These are phyloP conservation scores for Sandelia bainsii DNA, from an alignment of 2,797 vertebrate species.

Conservation along the genomic window DNA sequence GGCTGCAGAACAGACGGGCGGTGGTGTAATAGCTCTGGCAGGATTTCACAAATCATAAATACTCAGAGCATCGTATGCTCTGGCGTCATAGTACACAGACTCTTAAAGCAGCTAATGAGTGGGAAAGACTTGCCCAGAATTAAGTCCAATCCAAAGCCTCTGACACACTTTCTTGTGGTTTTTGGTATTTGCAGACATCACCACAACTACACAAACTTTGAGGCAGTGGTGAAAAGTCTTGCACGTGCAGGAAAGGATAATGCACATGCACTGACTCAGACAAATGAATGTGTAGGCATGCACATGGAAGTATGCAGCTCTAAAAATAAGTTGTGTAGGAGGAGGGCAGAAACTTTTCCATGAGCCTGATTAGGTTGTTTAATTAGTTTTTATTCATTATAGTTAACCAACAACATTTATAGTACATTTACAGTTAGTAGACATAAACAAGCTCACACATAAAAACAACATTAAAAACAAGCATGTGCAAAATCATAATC, in stretches of 20 bases:
- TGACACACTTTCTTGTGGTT: constrained; percentile 42
- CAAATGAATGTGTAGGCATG: constrained; percentile 10
- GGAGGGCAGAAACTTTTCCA: constrained; percentile 71
- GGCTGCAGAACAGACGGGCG: constrained; percentile 11
- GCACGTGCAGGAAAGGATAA: not conserved
- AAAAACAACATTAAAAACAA: not conserved
- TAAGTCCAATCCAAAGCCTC: constrained; percentile 29
- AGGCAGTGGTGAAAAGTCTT: constrained; percentile 24
- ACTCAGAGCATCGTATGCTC: constrained; percentile 22
- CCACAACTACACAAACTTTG: constrained; percentile 32
- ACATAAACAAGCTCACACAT: constrained; percentile 29
- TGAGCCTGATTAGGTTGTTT: constrained; percentile 39
- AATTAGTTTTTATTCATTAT: constrained; percentile 61
- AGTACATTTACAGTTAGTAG: constrained; percentile 30
- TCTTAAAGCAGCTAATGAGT: constrained; percentile 63
- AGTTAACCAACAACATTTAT: constrained; percentile 42
- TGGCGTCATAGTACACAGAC: constrained; percentile 44
- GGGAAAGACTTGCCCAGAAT: constrained; percentile 37
- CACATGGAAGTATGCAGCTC: not conserved
- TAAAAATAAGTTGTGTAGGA: constrained; percentile 48
- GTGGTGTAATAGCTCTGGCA: constrained; percentile 48
- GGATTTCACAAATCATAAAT: constrained; percentile 53
- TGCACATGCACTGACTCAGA: constrained; percentile 17
- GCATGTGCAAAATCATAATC: constrained; percentile 42
- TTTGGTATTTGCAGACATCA: constrained; percentile 23